Evolutionary conservation across 2,797 vertebrate genomes (phyloP).

Genomic region (Anomalospiza imberbis): DNA sequence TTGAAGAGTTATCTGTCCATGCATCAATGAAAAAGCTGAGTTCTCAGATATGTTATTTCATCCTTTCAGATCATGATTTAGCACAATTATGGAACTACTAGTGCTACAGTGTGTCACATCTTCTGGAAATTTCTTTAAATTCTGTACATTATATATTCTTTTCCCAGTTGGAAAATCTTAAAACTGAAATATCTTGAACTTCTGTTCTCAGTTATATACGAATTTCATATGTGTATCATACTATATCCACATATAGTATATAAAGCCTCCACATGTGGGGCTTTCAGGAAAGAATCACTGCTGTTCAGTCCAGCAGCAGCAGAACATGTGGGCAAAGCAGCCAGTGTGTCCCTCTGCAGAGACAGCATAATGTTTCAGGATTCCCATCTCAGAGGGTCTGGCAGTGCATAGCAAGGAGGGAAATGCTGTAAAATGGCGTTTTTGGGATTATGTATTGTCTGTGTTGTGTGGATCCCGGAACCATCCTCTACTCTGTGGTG

Average conservation of each 20-base stretch:
- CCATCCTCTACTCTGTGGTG: not conserved
- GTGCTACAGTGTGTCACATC: not conserved
- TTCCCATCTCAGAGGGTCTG: not conserved
- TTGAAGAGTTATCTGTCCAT: no score
- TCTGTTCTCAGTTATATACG: not conserved
- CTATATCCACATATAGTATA: no score
- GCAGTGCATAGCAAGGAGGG: not conserved
- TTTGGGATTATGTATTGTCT: not conserved
- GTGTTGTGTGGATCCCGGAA: not conserved
- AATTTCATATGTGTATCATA: no score
- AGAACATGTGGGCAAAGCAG: not conserved
- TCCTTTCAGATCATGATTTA: not conserved
- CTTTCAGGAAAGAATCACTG: not conserved
- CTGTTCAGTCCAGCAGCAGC: not conserved
- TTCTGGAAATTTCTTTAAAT: not conserved
- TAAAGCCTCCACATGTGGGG: no score
- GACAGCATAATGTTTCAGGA: not conserved
- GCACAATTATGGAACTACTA: not conserved
- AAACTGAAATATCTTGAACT: not conserved
- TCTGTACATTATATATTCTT: not conserved
- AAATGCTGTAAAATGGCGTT: not conserved
- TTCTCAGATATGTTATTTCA: not conserved
- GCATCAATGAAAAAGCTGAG: not conserved
- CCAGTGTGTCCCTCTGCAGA: not conserved
- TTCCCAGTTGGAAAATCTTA: not conserved